Base-by-base conservation (phyloP, 2,797 vertebrate genomes). In the Apogon talboti region DNA sequence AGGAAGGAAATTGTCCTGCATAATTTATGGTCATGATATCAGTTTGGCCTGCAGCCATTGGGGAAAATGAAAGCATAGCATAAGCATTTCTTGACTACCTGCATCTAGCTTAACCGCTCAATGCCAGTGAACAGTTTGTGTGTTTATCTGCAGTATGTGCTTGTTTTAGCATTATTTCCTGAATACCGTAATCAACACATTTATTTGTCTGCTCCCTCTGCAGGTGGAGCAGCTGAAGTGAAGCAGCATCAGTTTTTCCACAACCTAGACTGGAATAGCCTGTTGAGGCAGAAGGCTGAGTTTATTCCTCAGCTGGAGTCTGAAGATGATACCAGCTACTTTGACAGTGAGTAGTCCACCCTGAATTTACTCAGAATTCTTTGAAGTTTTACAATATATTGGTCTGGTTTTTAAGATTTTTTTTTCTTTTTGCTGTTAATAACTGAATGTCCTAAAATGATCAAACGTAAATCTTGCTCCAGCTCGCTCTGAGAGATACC, bases 271-370 rank as follows among this genome's bases (percentile, higher is more conserved):
- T 99, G 98, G 98, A 97, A 96, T 0, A 96, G 98, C 21, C 95
- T 99, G 14, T 91, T 99, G 73, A 90, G 98, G 13, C 97, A 96
- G 85, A 99, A 99, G 85, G 98, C 98, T 0, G 98, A 99, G 83
- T 99, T 99, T 55, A 96, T 99, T 74, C 98, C 98, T 6, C 97
- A 98, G 84, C 92, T 99, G 24, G 97, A 99, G 52, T 96, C 96
- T 0, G 98, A 99, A 68, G 97, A 98, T 0, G 98, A 99, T 87
- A 99, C 97, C 59, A 99, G 97, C 91, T 99, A 99, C 90, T 99
- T 99, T 3, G 98, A 99, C 91, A 98, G 98, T 99, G 24, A 28
- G 24, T 5, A 28, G 24, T 28, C 24, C 1, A 5, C 24, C 4
- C 6, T 28, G 24, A 28, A 28, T 28, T 28, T 28, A 28, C 24